Evolutionary conservation across 1,140 invertebrate genomes (phyloP), one percentile per base, ranked within the genome.

Genomic region (Lutraria rhynchaena): DNA sequence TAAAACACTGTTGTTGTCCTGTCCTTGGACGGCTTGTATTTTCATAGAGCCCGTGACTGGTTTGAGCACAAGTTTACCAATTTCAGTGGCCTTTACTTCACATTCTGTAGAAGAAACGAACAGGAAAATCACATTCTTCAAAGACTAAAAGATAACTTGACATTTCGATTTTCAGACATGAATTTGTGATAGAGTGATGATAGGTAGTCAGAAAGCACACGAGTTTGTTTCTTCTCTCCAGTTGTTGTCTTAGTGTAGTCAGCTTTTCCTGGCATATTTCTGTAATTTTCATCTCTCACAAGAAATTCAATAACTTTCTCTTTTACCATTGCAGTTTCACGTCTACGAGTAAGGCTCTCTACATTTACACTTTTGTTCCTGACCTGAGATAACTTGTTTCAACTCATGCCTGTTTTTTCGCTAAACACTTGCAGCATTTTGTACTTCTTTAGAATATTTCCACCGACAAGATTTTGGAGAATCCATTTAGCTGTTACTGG

Each of bases 41-140:
- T 83, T 81, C 69, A 83, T 81, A 1, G 82, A 81, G 1, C 74
- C 69, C 24, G 24, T 81, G 0, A 83, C n/a, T 27, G 69, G 13
- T 60, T 81, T 81, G 4, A 69, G 17, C 22, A 17, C 7, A n/a
- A 5, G 44, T 19, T 46, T 22, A 19, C 49, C 33, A 0, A 63
- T 1, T 65, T 74, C 51, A 33, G 11, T 9, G 11, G 49, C 33
- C 53, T 63, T 81, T 24, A 1, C 17, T 37, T 83, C 17, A 60
- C 67, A 81, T 37, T 65, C 37, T 3, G 44, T 60, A 24, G 33
- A 58, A 15, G 51, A 9, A 24, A 84, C 53, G 49, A 57, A 84
- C 4, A 73, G 9, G 51, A 84, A 84, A 35, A 37, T 65, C 2
- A 73, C 69, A n/a, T n/a, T n/a, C n/a, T n/a, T n/a, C n/a, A 81